A percentile compares a stretch with the other conserved stretches of the same genome.
These are phyloP conservation scores for Eilema depressum DNA, from an alignment of 2,888 invertebrate genomes.

Conservation along the genomic window DNA sequence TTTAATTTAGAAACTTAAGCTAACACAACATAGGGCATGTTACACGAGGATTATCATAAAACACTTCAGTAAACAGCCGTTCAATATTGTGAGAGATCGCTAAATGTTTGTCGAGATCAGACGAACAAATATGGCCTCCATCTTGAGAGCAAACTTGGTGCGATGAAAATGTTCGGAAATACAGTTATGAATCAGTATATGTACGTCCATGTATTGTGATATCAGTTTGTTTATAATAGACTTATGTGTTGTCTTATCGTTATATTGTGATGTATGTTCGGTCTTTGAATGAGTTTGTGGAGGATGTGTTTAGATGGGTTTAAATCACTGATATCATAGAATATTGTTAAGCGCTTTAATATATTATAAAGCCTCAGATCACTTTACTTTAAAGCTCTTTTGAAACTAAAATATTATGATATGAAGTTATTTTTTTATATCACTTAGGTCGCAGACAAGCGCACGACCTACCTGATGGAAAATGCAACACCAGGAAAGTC, in stretches of 20 bases:
- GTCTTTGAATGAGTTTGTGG: neutral
- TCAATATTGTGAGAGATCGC: slow-evolving; percentile 64
- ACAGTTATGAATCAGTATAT: slow-evolving; percentile 33
- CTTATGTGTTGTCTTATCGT: neutral
- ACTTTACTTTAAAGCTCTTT: no score
- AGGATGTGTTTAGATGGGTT: neutral
- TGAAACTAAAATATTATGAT: no score
- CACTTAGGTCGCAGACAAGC: no score
- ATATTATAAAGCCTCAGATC: no score
- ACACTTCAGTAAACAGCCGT: slow-evolving; percentile 52
- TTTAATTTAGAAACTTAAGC: slow-evolving; percentile 31
- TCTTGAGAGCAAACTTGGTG: slow-evolving; percentile 42
- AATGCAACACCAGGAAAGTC: no score
- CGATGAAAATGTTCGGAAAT: slow-evolving; percentile 37
- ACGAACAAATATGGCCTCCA: slow-evolving; percentile 45
- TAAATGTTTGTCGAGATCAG: slow-evolving; percentile 53
- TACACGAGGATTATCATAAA: slow-evolving; percentile 61
- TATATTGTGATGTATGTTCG: slow-evolving; percentile 1
- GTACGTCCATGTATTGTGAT: neutral
- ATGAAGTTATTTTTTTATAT: no score
- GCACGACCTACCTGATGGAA: no score
- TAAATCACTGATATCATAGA: neutral
- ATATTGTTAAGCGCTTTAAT: no score
- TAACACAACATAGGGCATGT: slow-evolving; percentile 24
- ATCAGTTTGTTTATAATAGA: slow-evolving; percentile 1